Evolutionary conservation across 2,113 vertebrate genomes (phyloP).

Genomic region (Platysteira castanea): DNA sequence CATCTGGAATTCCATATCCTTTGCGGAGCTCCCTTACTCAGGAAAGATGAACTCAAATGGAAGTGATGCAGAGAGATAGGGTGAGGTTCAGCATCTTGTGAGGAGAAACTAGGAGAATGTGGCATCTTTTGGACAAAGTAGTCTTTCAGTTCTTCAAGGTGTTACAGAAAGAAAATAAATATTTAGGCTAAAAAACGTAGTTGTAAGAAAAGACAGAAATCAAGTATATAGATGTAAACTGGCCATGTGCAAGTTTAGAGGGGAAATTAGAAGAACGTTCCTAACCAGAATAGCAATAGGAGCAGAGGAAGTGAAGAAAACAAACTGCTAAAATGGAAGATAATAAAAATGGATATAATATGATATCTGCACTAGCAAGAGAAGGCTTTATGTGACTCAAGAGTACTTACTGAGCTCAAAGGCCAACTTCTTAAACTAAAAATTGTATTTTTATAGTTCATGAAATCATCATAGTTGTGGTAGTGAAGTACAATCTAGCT

Average conservation of each 20-base stretch:
- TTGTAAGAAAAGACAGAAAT: not conserved
- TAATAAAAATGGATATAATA: not conserved
- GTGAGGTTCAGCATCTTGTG: not conserved
- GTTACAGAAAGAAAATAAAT: not conserved
- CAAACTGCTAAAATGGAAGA: not conserved
- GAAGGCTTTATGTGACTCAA: not conserved
- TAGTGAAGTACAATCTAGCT: not conserved
- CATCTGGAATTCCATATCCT: not conserved
- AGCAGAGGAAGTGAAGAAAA: not conserved
- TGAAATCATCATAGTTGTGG: not conserved
- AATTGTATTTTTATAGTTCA: not conserved
- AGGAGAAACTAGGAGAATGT: not conserved
- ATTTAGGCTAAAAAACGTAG: not conserved
- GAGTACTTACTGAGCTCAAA: not conserved
- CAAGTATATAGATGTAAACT: not conserved
- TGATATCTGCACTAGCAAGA: not conserved
- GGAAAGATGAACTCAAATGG: not conserved
- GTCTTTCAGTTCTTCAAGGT: not conserved
- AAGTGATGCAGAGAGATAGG: not conserved
- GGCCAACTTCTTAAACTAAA: not conserved
- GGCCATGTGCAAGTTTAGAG: not conserved
- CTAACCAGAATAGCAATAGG: not conserved
- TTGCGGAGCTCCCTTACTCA: not conserved
- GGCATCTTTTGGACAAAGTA: not conserved
- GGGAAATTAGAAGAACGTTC: not conserved